Evolutionary conservation across 2,888 invertebrate genomes (phyloP).

Genomic region (Mellilla xanthometata): DNA sequence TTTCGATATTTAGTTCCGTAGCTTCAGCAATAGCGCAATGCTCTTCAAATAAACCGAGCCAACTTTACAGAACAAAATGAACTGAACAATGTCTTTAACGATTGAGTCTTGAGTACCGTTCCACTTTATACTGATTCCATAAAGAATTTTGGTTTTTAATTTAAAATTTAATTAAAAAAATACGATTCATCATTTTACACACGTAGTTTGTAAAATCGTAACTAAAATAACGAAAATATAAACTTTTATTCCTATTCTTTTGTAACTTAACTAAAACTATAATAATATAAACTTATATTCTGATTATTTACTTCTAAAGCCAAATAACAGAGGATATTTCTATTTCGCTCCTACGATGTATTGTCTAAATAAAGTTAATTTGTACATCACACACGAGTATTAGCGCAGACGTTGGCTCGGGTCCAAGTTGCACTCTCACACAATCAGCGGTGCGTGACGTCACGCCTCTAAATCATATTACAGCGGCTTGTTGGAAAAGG

Average conservation of each 20-base stretch:
- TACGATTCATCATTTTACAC: no score
- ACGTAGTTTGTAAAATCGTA: no score
- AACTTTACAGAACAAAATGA: neutral
- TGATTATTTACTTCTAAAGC: no score
- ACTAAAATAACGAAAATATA: no score
- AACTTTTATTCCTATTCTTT: no score
- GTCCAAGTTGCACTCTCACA: constrained; percentile 26
- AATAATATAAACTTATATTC: no score
- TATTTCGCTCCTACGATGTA: neutral
- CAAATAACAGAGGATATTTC: no score
- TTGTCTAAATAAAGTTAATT: constrained; percentile 4
- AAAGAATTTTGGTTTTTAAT: neutral
- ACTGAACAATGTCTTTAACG: constrained; percentile 1
- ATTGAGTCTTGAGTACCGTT: neutral
- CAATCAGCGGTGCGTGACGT: constrained; percentile 28
- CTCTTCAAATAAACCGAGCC: neutral
- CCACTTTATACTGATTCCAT: neutral
- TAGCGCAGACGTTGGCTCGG: constrained; percentile 15
- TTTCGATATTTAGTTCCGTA: constrained; percentile 1
- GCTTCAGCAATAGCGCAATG: neutral
- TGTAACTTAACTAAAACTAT: no score
- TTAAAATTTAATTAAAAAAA: no score
- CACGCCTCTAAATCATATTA: constrained; percentile 23
- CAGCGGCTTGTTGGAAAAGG: neutral
- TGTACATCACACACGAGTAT: constrained; percentile 2